Conservation (phyloP, 2,888 invertebrate species). For the Noctua janthe region DNA sequence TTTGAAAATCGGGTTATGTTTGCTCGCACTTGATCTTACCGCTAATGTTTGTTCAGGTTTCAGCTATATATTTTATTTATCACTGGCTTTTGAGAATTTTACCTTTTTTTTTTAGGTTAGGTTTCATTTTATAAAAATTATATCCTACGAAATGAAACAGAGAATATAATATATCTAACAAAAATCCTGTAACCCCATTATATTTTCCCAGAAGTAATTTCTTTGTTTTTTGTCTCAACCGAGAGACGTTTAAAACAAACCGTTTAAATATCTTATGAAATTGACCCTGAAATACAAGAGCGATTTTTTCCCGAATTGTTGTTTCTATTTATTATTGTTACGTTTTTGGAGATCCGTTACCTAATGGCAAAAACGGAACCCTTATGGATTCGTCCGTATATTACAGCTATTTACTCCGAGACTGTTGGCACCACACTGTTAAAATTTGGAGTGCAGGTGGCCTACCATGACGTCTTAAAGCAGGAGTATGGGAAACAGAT, state of each 20-base stretch:
- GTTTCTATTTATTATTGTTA: background rate
- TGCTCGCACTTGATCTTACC: constrained; percentile 18
- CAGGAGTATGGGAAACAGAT: too few species aligned
- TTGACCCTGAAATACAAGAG: background rate
- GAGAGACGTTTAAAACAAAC: background rate
- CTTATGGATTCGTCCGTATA: too few species aligned
- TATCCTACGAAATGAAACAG: background rate
- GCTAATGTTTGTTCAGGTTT: background rate
- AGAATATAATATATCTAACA: background rate
- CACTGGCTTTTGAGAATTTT: too few species aligned
- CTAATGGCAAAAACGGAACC: background rate
- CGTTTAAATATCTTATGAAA: background rate
- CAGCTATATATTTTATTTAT: constrained; percentile 28
- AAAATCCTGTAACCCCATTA: background rate
- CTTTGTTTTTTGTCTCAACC: background rate
- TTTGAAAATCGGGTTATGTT: constrained; percentile 21
- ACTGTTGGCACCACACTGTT: too few species aligned
- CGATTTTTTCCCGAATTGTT: background rate
- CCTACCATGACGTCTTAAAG: rapidly evolving
- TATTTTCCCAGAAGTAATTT: background rate
- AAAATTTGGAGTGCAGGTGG: rapidly evolving
- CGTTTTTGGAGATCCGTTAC: background rate
- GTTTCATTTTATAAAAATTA: background rate
- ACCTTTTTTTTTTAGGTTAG: too few species aligned
- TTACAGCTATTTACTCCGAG: too few species aligned